Percentiles rank a stretch among this genome's conserved stretches.
Conservation (phyloP, 2,797 vertebrate genomes). For the Neomorphus geoffroyi region DNA sequence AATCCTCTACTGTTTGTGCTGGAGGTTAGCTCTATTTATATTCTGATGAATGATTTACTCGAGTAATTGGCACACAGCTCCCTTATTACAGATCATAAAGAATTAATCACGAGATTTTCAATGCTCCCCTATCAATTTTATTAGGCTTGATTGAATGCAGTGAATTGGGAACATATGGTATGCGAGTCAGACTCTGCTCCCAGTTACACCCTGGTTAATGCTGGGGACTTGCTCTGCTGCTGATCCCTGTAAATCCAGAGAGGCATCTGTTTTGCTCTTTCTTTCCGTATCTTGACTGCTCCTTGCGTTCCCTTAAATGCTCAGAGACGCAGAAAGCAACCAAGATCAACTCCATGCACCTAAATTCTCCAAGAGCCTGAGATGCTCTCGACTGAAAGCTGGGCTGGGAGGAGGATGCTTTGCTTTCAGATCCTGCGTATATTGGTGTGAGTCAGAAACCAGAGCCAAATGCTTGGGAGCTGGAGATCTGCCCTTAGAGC, state of each 20-base stretch:
- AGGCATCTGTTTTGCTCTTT: slow-evolving; percentile 8
- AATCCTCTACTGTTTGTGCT: slow-evolving; percentile 65
- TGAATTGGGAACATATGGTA: slow-evolving; percentile 58
- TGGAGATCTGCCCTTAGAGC: not conserved
- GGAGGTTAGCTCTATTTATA: slow-evolving; percentile 70
- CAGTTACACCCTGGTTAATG: slow-evolving; percentile 1
- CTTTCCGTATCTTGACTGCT: not conserved
- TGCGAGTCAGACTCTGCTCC: slow-evolving; percentile 46
- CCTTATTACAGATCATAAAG: slow-evolving; percentile 69
- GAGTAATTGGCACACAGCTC: slow-evolving; percentile 66
- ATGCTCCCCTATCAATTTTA: slow-evolving; percentile 68
- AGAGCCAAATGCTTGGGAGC: not conserved
- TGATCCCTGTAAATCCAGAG: slow-evolving; percentile 39
- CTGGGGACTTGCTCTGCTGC: not conserved
- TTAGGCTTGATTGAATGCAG: slow-evolving; percentile 56
- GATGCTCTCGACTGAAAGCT: not conserved
- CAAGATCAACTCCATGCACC: not conserved
- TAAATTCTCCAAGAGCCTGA: not conserved
- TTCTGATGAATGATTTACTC: slow-evolving; percentile 72
- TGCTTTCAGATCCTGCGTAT: not conserved
- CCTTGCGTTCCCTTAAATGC: not conserved
- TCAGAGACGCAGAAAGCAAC: not conserved
- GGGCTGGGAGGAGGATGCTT: not conserved
- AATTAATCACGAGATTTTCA: slow-evolving; percentile 70
- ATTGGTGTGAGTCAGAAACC: not conserved